phyloP scores from a whole-genome alignment of 2,888 invertebrate genomes.

The Timandra comae region DNA sequence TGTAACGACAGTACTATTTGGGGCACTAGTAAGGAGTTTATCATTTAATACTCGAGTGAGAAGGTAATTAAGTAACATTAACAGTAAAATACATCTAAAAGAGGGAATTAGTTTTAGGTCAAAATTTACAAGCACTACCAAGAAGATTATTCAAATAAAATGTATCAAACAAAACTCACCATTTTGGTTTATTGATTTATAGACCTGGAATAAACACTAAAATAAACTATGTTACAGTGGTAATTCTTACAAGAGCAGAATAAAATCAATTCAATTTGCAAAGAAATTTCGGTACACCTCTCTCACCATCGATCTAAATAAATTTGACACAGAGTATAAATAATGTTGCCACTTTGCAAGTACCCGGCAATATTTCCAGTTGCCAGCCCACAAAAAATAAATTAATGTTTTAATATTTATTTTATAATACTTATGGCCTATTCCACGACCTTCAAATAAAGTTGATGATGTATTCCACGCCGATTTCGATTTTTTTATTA shows the following conservation, averaged over 20 bases:
- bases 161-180: slow-evolving; percentile 26
- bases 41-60: slow-evolving; percentile 1
- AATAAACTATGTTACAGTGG: slow-evolving; percentile 5
- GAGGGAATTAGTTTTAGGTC: background rate
- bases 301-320: slow-evolving; percentile 42
- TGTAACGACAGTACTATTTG: no score
- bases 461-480: no score
- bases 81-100: background rate
- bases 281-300: slow-evolving; percentile 27
- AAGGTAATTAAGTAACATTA: background rate
- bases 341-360: no score
- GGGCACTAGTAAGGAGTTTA: no score
- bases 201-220: slow-evolving; percentile 10
- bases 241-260: slow-evolving; percentile 18
- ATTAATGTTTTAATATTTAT: no score
- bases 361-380: no score
- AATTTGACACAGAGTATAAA: slow-evolving; percentile 26
- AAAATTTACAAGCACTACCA: slow-evolving; percentile 10
- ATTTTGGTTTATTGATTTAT: slow-evolving; percentile 23
- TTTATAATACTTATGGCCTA: no score
- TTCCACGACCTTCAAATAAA: no score
- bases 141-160: slow-evolving; percentile 5
- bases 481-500: no score
- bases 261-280: slow-evolving; percentile 21
- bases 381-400: no score